Evolutionary conservation across 2,888 invertebrate genomes (phyloP).

Genomic region (Thelaira solivaga): DNA sequence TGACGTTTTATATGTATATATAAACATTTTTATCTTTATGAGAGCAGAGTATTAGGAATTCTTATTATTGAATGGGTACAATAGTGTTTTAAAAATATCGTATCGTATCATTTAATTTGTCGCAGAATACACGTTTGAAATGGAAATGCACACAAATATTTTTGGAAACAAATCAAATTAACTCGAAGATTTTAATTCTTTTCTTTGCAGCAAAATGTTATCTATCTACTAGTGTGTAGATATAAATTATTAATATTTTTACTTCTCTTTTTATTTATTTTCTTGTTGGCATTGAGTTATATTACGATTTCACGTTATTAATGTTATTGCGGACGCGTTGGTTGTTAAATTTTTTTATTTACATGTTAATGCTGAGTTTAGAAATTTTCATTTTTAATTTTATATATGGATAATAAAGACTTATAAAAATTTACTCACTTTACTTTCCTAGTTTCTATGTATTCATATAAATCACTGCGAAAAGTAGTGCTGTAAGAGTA

Average conservation of each 20-base stretch:
- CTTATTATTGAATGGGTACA: constrained; percentile 51
- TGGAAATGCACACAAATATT: constrained; percentile 20
- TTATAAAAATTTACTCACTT: constrained; percentile 60
- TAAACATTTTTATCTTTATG: constrained; percentile 59
- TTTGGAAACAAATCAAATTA: constrained; percentile 30
- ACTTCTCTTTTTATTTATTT: constrained; percentile 56
- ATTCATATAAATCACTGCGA: constrained; percentile 62
- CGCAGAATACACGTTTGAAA: constrained; percentile 11
- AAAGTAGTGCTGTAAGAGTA: constrained; percentile 57
- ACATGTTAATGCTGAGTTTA: constrained; percentile 33
- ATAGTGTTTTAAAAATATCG: constrained; percentile 45
- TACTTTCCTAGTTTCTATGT: constrained; percentile 61
- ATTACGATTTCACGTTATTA: constrained; percentile 34
- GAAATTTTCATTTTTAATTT: constrained; percentile 39
- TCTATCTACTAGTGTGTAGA: constrained; percentile 52
- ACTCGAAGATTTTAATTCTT: constrained; percentile 9
- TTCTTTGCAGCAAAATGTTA: constrained; percentile 50
- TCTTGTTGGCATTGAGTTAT: constrained; percentile 52
- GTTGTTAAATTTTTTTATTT: constrained; percentile 3
- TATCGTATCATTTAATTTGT: constrained; percentile 34
- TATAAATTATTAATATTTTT: constrained; percentile 59
- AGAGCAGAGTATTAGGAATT: constrained; percentile 18
- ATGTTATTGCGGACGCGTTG: constrained; percentile 21
- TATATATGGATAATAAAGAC: constrained; percentile 32
- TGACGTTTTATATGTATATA: constrained; percentile 49